Evolutionary conservation across 1,140 invertebrate genomes (phyloP), one percentile per base, ranked within the genome.

Genomic region (Danaus plexippus): DNA sequence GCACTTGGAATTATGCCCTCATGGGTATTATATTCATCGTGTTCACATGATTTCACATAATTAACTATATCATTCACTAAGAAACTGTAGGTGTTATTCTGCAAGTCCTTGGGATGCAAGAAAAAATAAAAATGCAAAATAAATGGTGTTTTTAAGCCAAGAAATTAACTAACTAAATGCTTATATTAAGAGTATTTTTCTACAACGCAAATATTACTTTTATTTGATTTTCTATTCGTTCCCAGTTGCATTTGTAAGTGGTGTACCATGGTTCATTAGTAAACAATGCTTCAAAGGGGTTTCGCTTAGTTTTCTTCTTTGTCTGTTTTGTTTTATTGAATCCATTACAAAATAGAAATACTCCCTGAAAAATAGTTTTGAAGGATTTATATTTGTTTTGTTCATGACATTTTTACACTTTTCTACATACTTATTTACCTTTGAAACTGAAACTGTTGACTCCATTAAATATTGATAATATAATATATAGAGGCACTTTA

Each of bases 1-100:
- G 79, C 80, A 68, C 81, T 81, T 3, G 87, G 86, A 52, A 88
- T 84, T n/a, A 86, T 68, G 11, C 72, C 77, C 47, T 80, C 71
- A 18, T 73, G 54, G 9, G 55, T 61, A 45, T 59, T 60, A 43
- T 62, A 47, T 32, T 77, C 64, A 64, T 62, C 55, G n/a, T 62
- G 49, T 57, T 75, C 64, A 56, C 66, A 71, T 41, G 64, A 67
- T 46, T 76, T 75, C 7, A 84, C 72, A 66, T 84, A 82, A 51
- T 59, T 66, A 1, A 87, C 76, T 49, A 87, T 73, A 60, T 84
- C 76, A 75, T 79, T 72, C 10, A 87, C 48, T 18, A 85, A 55
- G 7, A 64, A 11, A 59, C 74, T 78, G 45, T 84, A 84, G 43
- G 81, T 77, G 48, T 63, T 71, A 18, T 78, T 62, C 65, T 83